Conservation (phyloP, 1,140 invertebrate genomes). For the Limonius californicus region DNA sequence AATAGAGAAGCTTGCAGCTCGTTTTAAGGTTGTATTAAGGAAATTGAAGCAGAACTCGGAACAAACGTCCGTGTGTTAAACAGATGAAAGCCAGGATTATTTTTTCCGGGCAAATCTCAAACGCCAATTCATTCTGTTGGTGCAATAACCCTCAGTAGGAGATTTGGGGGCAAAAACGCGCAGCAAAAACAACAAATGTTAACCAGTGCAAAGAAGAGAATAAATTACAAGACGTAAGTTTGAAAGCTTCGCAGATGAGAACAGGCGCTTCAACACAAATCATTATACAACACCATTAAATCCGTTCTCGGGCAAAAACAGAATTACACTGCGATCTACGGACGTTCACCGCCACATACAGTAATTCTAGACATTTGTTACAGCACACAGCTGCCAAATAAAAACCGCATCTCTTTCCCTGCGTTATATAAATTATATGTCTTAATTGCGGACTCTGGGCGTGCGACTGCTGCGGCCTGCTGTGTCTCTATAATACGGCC, state of each 20-base stretch:
- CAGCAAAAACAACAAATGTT: constrained; percentile 4
- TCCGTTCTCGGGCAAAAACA: constrained; percentile 6
- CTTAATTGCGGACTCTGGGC: constrained; percentile 2
- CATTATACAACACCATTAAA: constrained; percentile 15
- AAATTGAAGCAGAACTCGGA: no score
- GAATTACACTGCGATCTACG: constrained; percentile 6
- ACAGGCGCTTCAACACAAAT: constrained; percentile 8
- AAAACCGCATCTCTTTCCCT: constrained; percentile 14
- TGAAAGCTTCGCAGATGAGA: constrained; percentile 12
- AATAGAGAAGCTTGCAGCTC: no score
- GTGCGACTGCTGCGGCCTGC: constrained; percentile 5
- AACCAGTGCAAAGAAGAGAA: constrained; percentile 3
- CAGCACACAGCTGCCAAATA: constrained; percentile 13
- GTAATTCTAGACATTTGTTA: constrained; percentile 14
- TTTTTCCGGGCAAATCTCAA: background rate
- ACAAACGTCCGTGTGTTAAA: background rate
- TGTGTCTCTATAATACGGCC: background rate
- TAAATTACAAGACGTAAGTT: constrained; percentile 11
- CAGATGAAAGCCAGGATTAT: background rate
- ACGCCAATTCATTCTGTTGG: background rate
- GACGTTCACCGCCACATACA: constrained; percentile 7
- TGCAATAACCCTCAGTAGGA: background rate
- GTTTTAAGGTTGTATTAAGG: background rate
- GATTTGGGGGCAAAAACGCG: background rate
- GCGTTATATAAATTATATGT: constrained; percentile 15